These are phyloP conservation scores for Lasioglossum morio DNA, from an alignment of 2,888 invertebrate species.

Conservation along the genomic window DNA sequence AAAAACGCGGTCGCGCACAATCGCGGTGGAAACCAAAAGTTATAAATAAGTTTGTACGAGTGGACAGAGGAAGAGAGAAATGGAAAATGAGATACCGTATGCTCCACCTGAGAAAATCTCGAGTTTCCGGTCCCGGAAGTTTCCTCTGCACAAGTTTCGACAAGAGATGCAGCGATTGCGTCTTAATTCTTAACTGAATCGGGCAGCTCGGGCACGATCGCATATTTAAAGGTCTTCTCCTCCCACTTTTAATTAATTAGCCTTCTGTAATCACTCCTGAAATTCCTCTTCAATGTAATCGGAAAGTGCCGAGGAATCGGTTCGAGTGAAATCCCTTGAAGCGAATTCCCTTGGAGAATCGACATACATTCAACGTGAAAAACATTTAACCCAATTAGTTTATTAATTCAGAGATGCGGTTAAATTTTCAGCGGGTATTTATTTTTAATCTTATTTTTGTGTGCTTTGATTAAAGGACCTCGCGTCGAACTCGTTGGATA, in stretches of 20 bases:
- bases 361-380: neutral
- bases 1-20: constrained; percentile 31
- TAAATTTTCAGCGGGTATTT: neutral
- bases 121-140: constrained; percentile 53
- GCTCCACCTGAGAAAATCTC: constrained; percentile 49
- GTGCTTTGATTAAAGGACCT: neutral
- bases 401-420: neutral
- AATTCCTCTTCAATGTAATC: neutral
- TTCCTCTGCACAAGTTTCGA: constrained; percentile 56
- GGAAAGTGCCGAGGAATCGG: neutral
- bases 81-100: constrained; percentile 21
- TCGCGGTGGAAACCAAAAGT: constrained; percentile 57
- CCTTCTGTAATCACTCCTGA: neutral
- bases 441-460: neutral
- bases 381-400: neutral
- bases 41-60: constrained; percentile 58
- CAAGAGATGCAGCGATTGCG: constrained; percentile 64
- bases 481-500: too few relatives aligned
- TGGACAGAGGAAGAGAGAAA: neutral
- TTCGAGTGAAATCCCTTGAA: neutral
- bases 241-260: constrained; percentile 58
- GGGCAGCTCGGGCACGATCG: constrained; percentile 13
- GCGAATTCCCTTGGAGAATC: neutral
- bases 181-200: constrained; percentile 63
- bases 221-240: constrained; percentile 55